Evolutionary conservation across 1,140 invertebrate species (phyloP).

Genomic region (Papilio machaon): DNA sequence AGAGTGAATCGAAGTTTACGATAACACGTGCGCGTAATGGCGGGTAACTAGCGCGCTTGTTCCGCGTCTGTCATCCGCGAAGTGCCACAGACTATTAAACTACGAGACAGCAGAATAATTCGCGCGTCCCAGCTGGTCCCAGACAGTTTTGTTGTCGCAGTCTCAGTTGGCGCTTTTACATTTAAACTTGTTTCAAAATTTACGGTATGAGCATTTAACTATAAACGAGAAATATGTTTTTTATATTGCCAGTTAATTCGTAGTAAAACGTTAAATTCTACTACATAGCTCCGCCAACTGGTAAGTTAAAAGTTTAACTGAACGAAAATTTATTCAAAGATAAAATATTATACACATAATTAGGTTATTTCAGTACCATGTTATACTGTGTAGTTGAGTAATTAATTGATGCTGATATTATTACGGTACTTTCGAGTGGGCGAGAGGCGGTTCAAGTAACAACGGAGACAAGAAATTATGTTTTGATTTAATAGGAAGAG

Average conservation of each 20-base stretch:
- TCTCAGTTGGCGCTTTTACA: constrained; percentile 17
- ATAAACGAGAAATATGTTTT: not conserved
- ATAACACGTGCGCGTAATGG: constrained; percentile 30
- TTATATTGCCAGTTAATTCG: too few relatives aligned
- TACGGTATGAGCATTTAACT: not conserved
- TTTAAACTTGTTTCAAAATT: constrained; percentile 28
- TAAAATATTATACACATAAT: not conserved
- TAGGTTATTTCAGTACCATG: not conserved
- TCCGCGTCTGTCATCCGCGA: constrained; percentile 11
- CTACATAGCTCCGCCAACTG: not conserved
- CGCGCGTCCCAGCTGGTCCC: not conserved
- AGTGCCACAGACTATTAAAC: constrained; percentile 26
- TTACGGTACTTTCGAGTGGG: constrained; percentile 1
- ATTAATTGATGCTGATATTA: constrained; percentile 18
- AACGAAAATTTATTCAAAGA: not conserved
- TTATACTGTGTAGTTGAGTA: not conserved
- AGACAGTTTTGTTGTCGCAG: constrained; percentile 25
- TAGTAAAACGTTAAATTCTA: too few relatives aligned
- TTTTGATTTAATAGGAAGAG: constrained; percentile 23
- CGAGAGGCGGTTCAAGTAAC: constrained; percentile 1
- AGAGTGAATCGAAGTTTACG: constrained; percentile 39
- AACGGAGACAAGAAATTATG: constrained; percentile 16
- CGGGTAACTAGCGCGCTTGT: constrained; percentile 28
- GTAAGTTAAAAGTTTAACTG: not conserved
- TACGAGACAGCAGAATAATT: not conserved